These are phyloP conservation scores for Porites lutea DNA, from an alignment of 64 coral and sea anemone species.

Conservation along the genomic window DNA sequence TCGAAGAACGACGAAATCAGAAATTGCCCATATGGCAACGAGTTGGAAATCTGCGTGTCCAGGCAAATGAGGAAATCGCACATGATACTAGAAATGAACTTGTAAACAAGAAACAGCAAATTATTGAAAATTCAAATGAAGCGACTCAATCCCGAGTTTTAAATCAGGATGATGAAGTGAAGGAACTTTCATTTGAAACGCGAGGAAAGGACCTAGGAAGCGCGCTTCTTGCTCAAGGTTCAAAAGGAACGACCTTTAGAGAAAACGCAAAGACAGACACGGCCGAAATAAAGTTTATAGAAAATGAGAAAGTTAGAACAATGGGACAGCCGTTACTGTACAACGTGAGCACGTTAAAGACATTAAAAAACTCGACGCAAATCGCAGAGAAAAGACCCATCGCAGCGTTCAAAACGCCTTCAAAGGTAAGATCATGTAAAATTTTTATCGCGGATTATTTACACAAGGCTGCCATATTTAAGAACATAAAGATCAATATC, in stretches of 20 bases:
- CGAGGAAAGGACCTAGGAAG: background rate
- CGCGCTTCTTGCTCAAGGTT: background rate
- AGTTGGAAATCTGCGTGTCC: constrained; percentile 82
- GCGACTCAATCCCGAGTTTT: background rate
- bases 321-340: constrained; percentile 27
- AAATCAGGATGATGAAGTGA: background rate
- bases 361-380: constrained; percentile 2
- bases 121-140: constrained; percentile 51
- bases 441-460: constrained; percentile 17
- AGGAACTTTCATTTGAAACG: background rate
- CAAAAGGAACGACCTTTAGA: background rate
- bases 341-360: constrained; percentile 6
- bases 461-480: constrained; percentile 8
- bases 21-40: constrained; percentile 84
- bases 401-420: constrained; percentile 5
- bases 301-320: constrained; percentile 32
- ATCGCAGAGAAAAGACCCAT: background rate
- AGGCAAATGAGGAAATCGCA: constrained; percentile 66
- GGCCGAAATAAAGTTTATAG: constrained; percentile 35
- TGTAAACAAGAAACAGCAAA: constrained; percentile 49
- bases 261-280: background rate
- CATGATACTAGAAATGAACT: constrained; percentile 5
- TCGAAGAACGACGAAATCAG: constrained; percentile 85
- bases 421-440: constrained; percentile 31
- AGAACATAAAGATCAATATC: constrained; percentile 32